phyloP scores from a whole-genome alignment of 2,797 vertebrate genomes.

The Darevskia nairensis region DNA sequence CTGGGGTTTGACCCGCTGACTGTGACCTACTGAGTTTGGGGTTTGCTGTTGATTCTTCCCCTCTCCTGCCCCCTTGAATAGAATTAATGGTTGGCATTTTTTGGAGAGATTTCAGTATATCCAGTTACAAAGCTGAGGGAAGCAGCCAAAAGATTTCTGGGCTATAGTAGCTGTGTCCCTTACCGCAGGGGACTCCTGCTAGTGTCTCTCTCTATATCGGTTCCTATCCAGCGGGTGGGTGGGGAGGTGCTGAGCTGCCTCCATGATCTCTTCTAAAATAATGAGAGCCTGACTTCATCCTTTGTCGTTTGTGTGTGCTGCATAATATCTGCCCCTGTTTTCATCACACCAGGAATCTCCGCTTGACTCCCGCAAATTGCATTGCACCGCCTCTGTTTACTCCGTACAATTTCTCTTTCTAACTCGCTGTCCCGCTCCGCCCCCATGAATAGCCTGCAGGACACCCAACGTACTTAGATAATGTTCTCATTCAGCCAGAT shows the following conservation, averaged over 20 bases:
- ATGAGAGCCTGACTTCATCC: background rate
- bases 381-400: background rate
- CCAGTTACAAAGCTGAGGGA: background rate
- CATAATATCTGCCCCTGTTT: slow-evolving; percentile 6
- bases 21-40: background rate
- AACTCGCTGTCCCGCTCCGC: background rate
- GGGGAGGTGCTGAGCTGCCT: background rate
- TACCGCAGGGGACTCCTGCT: background rate
- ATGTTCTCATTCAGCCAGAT: slow-evolving; percentile 2
- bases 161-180: background rate
- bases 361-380: slow-evolving; percentile 9
- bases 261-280: background rate
- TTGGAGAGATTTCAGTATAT: background rate
- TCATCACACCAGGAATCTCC: background rate
- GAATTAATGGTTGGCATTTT: slow-evolving; percentile 9
- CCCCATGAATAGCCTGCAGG: background rate
- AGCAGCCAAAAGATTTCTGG: background rate
- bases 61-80: no score
- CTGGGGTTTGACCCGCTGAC: background rate
- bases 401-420: background rate
- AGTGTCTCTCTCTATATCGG: background rate
- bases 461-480: background rate
- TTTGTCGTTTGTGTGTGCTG: slow-evolving; percentile 13
- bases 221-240: background rate
- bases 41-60: no score